Evolutionary conservation across 2,113 vertebrate species (phyloP), one percentile per base, ranked within the genome.

Genomic region (Microcebus tavaratra): DNA sequence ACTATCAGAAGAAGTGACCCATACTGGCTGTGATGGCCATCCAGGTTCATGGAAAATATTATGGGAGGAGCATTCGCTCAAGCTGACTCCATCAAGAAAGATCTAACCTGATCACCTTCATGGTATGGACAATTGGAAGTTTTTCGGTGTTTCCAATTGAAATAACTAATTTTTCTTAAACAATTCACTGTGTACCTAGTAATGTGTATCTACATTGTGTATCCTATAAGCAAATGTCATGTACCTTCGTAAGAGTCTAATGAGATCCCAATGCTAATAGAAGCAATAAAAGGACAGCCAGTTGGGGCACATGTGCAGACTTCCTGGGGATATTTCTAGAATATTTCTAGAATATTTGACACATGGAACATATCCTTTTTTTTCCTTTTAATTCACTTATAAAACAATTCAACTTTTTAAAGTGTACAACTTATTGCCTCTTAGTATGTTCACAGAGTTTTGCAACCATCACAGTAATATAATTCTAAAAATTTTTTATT

Each of bases 21-120:
- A 1, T 25, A n/a, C 11, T 36, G 61, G 23, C 29, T 73, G 8
- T n/a, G 48, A 57, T 48, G n/a, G 25, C 27, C 80, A 57, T 4
- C 0, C 18, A 34, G 65, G 25, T 57, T 86, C 25, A 34, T 0
- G 45, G 21, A 20, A 36, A 21, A 36, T 5, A n/a, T 23, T 1
- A 53, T 27, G 1, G 21, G 6, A 21, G 20, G 6, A 21, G 23
- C 0, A 20, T 4, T 20, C 29, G 7, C 11, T 21, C 36, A 55
- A 63, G 5, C 6, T 39, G 25, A 14, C 36, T 55, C 17, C 39
- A 48, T 21, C 12, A 67, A 70, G 23, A 70, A 31, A 82, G 53
- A n/a, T n/a, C 11, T 73, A 57, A 80, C 25, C 45, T 27, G 2
- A 0, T 85, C 1, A 4, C 15, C 5, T 29, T 21, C 53, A 42